These are phyloP conservation scores for Molanna angustata DNA, from an alignment of 2,888 invertebrate genomes.

Conservation along the genomic window DNA sequence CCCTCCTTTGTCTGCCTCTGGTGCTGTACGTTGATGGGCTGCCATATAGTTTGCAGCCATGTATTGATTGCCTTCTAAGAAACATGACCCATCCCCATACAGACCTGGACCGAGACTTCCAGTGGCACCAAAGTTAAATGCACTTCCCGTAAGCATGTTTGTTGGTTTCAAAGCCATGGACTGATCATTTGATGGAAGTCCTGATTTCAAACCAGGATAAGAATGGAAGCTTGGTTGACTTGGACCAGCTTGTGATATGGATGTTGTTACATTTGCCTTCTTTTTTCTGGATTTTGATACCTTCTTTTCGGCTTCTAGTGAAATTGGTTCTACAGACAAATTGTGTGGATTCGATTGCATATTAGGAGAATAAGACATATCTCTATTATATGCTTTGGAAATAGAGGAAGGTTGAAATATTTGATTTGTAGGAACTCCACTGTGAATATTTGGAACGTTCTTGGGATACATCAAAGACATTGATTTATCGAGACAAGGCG, in stretches of 20 bases:
- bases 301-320: slow-evolving; percentile 38
- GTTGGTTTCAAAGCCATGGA: slow-evolving; percentile 58
- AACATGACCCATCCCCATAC: slow-evolving; percentile 63
- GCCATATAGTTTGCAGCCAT: slow-evolving; percentile 55
- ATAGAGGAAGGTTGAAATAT: slow-evolving; percentile 46
- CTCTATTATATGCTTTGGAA: slow-evolving; percentile 41
- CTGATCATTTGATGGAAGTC: slow-evolving; percentile 39
- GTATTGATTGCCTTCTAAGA: slow-evolving; percentile 67
- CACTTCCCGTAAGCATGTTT: slow-evolving; percentile 76
- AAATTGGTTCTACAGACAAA: slow-evolving; percentile 10
- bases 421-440: slow-evolving; percentile 39
- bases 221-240: slow-evolving; percentile 55
- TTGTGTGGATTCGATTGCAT: slow-evolving; percentile 21
- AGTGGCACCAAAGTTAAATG: slow-evolving; percentile 79
- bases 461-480: slow-evolving; percentile 57
- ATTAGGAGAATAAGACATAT: slow-evolving; percentile 38
- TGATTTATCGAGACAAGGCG: slow-evolving; percentile 57
- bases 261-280: slow-evolving; percentile 39
- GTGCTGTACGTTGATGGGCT: slow-evolving; percentile 46
- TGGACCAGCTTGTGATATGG: slow-evolving; percentile 38
- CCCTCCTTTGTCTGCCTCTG: slow-evolving; percentile 46
- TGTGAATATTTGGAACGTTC: slow-evolving; percentile 46
- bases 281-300: slow-evolving; percentile 47
- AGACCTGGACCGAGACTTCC: slow-evolving; percentile 48
- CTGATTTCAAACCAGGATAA: slow-evolving; percentile 55